Evolutionary conservation across 2,888 invertebrate species (phyloP), one percentile per base, ranked within the genome.

Genomic region (Pollenia griseotomentosa): DNA sequence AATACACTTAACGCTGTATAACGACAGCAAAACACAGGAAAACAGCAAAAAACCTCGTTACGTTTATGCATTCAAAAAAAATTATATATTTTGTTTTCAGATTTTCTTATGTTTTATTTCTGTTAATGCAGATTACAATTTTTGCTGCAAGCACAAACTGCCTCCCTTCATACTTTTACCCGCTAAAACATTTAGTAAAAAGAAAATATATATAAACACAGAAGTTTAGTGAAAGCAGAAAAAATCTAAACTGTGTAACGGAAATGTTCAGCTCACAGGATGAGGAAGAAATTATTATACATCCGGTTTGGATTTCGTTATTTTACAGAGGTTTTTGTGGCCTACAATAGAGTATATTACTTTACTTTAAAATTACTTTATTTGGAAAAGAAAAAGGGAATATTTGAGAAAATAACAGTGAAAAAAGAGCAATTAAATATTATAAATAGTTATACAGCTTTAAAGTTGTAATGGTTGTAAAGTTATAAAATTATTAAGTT

Each of bases 1-100:
- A 73, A 23, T 73, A 80, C 55, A 55, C 80, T 80, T 65, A 80
- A 65, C 80, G 53, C 71, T 65, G 73, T 63, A 71, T 73, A 73
- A 51, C 55, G 55, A 80, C 23, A 80, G 40, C 19, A 74, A 73
- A 44, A 19, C 12, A 46, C 14, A 59, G 4, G 14, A 51, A 23
- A 46, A 46, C 23, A n/a, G 55, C 7, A 53, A 53, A n/a, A 55
- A 71, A 12, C 0, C 57, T 42, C 23, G 14, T 42, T 40, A 16
- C 11, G 51, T 68, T 40, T 51, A 33, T 33, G 33, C 51, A 51
- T n/a, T 68, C 51, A 8, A 33, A 33, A 33, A 33, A 33, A 33
- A 33, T 33, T 6, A 33, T 33, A 33, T 33, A 33, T 33, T 33
- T 33, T n/a, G n/a, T n/a, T 23, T 33, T 33, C 6, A 33, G 33